Evolutionary conservation across 2,797 vertebrate genomes (phyloP).

Genomic region (Phyllotis vaccarum): DNA sequence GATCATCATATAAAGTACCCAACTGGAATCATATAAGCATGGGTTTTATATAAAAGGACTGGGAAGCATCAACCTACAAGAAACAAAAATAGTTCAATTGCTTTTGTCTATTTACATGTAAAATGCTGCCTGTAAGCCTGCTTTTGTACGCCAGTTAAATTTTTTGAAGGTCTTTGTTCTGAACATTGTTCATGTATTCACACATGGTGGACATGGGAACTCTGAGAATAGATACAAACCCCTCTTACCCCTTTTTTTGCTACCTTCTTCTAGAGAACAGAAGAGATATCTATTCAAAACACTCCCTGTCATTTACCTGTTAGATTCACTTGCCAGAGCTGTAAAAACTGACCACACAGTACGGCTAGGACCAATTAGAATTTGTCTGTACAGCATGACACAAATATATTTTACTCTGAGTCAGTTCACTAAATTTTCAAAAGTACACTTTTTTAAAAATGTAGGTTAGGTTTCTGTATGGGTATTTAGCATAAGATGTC

Average conservation of each 20-base stretch:
- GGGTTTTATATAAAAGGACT: not conserved
- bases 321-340: not conserved
- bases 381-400: not conserved
- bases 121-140: not conserved
- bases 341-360: not conserved
- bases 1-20: not conserved
- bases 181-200: not conserved
- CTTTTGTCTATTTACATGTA: not conserved
- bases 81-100: not conserved
- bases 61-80: not conserved
- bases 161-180: not conserved
- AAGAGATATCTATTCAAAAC: not conserved
- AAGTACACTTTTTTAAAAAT: not conserved
- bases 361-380: not conserved
- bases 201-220: not conserved
- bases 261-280: not conserved
- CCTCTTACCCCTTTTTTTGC: not conserved
- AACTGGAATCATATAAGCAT: not conserved
- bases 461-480: not conserved
- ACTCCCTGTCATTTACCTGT: not conserved
- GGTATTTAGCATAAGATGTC: not conserved
- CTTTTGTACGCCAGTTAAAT: fast-evolving
- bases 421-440: not conserved
- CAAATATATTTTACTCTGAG: not conserved
- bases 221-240: not conserved